Conservation (phyloP, 2,888 invertebrate genomes). For the Heliconius ismenius region DNA sequence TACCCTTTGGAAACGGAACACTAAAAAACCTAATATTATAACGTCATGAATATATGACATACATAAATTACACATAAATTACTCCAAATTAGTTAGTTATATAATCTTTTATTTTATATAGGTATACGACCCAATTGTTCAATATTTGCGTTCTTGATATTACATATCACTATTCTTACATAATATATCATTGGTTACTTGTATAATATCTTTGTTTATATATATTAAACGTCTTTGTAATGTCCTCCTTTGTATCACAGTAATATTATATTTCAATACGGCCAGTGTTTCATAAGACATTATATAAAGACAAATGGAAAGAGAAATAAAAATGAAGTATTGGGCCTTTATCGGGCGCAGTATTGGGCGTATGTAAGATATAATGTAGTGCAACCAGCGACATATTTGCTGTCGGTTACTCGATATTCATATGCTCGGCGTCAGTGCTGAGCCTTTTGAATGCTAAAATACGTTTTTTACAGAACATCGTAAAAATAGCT, state of each 20-base stretch:
- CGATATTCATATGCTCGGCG: background rate
- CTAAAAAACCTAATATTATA: constrained; percentile 46
- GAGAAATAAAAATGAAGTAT: constrained; percentile 41
- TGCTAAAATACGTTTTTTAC: background rate
- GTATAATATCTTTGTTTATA: too few species aligned
- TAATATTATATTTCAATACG: constrained; percentile 23
- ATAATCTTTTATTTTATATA: too few species aligned
- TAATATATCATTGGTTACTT: too few species aligned
- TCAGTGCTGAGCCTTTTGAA: background rate
- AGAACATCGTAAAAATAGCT: too few species aligned
- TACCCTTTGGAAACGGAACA: too few species aligned
- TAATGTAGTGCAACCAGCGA: constrained; percentile 56
- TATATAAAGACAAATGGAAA: constrained; percentile 29
- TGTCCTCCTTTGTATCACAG: background rate
- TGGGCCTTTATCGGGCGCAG: constrained; percentile 30
- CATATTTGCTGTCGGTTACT: constrained; percentile 54
- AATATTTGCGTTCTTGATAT: too few species aligned
- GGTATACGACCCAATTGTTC: too few species aligned
- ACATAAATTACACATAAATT: too few species aligned
- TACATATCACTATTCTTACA: too few species aligned
- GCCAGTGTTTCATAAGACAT: constrained; percentile 29
- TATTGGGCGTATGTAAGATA: constrained; percentile 50
- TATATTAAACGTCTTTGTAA: too few species aligned
- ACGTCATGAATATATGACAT: background rate
- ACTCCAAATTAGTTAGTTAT: too few species aligned